Evolutionary conservation across 2,113 vertebrate species (phyloP).

Genomic region (Xiphophorus maculatus): DNA sequence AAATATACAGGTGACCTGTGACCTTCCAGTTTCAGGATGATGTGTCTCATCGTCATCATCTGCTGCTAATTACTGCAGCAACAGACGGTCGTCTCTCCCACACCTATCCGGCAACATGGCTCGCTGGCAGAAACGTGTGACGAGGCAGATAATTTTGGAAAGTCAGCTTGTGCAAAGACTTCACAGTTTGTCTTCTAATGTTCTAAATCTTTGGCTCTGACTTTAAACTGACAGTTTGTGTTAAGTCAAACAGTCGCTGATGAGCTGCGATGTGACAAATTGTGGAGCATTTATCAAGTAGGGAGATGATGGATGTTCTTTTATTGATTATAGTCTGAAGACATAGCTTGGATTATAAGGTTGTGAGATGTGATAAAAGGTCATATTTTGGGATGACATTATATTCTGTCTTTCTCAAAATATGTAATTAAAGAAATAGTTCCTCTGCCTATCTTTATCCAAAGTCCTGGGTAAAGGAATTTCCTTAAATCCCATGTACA

Average conservation of each 20-base stretch:
- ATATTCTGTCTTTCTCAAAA: background rate
- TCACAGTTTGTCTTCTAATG: slow-evolving; percentile 45
- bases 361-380: background rate
- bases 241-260: slow-evolving; percentile 35
- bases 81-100: slow-evolving; percentile 48
- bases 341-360: background rate
- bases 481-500: background rate
- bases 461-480: background rate
- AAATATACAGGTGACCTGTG: slow-evolving; percentile 2
- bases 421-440: background rate
- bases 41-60: slow-evolving; percentile 32
- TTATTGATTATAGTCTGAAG: background rate
- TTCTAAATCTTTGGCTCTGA: slow-evolving; percentile 22
- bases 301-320: slow-evolving; percentile 12
- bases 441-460: background rate
- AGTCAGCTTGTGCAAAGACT: slow-evolving; percentile 23
- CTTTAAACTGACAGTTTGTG: slow-evolving; percentile 32
- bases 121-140: slow-evolving; percentile 22
- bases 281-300: slow-evolving; percentile 20
- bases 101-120: slow-evolving; percentile 29
- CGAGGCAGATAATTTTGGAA: slow-evolving; percentile 41
- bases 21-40: slow-evolving; percentile 15
- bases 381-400: background rate
- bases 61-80: slow-evolving; percentile 43
- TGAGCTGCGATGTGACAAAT: slow-evolving; percentile 7